A percentile compares a stretch with the other conserved stretches of the same genome.
phyloP scores from a whole-genome alignment of 2,113 vertebrate species.

The Melanostigma gelatinosum region DNA sequence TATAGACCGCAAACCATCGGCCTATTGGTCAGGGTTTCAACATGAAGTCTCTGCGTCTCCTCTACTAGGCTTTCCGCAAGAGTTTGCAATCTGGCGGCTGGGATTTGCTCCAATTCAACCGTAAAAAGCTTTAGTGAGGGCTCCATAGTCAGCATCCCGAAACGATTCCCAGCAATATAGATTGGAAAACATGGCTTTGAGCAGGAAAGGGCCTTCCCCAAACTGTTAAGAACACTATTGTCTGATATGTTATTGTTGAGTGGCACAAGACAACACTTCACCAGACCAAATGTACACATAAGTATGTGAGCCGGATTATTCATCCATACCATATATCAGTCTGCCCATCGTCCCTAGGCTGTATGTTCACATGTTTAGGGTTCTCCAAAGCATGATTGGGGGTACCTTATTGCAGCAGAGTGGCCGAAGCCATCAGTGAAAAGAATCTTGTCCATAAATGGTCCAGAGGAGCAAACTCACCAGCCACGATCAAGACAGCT shows the following conservation, averaged over 20 bases:
- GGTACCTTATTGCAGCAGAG: constrained; percentile 9
- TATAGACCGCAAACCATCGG: not conserved
- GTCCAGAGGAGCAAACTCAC: constrained; percentile 55
- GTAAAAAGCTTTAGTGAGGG: not conserved
- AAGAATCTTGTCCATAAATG: constrained; percentile 51
- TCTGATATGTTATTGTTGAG: not conserved
- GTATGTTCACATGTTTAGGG: not conserved
- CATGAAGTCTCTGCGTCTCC: not conserved
- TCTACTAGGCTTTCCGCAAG: not conserved
- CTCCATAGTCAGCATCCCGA: not conserved
- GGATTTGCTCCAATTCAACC: not conserved
- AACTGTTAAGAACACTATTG: not conserved
- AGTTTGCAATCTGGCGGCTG: not conserved
- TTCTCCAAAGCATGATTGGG: constrained; percentile 25
- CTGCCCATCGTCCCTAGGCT: not conserved
- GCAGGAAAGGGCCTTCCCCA: not conserved
- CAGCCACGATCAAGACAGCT: constrained; percentile 51
- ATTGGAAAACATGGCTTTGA: not conserved
- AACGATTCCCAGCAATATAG: not conserved
- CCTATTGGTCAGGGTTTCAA: not conserved
- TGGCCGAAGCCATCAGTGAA: constrained; percentile 31
- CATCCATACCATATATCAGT: not conserved
- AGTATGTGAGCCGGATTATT: too few relatives aligned
- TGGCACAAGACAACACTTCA: not conserved
- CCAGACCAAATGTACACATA: not conserved